A percentile compares a stretch with the other conserved stretches of the same genome.
phyloP scores from a whole-genome alignment of 2,797 vertebrate genomes.

The Triplophysa bombifrons region DNA sequence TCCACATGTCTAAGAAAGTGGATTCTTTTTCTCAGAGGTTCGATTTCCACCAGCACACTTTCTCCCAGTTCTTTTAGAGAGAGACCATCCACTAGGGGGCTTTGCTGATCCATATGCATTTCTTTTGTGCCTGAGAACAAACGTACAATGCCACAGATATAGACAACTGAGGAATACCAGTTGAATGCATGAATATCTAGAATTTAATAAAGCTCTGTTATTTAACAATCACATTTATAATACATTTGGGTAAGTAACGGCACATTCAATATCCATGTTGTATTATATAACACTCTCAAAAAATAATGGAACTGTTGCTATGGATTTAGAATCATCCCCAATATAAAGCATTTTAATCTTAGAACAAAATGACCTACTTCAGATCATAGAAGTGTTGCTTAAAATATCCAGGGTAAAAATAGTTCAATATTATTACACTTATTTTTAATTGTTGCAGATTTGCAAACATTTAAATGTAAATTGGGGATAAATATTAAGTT shows the following conservation, averaged over 20 bases:
- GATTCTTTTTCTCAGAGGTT: slow-evolving; percentile 82
- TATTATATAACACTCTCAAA: slow-evolving; percentile 33
- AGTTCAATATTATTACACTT: background rate
- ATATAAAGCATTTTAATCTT: slow-evolving; percentile 40
- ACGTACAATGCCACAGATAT: background rate
- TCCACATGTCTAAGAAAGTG: slow-evolving; percentile 84
- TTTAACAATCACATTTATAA: background rate
- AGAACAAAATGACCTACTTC: slow-evolving; percentile 47
- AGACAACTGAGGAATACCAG: background rate
- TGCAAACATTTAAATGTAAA: background rate
- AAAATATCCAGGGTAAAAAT: background rate
- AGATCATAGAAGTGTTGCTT: slow-evolving; percentile 13
- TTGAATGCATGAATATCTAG: background rate
- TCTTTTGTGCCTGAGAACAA: slow-evolving; percentile 9
- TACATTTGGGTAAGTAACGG: slow-evolving; percentile 2
- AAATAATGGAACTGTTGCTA: slow-evolving; percentile 29
- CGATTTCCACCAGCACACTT: slow-evolving; percentile 79
- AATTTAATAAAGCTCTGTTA: background rate
- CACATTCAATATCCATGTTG: slow-evolving; percentile 33
- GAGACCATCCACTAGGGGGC: background rate
- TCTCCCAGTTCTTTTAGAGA: slow-evolving; percentile 68
- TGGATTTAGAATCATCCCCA: slow-evolving; percentile 33
- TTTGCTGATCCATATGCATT: slow-evolving; percentile 42
- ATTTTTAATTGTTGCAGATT: no score
- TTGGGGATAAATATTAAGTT: background rate